Evolutionary conservation across 2,113 vertebrate species (phyloP).

Genomic region (Rhabdornis inornatus): DNA sequence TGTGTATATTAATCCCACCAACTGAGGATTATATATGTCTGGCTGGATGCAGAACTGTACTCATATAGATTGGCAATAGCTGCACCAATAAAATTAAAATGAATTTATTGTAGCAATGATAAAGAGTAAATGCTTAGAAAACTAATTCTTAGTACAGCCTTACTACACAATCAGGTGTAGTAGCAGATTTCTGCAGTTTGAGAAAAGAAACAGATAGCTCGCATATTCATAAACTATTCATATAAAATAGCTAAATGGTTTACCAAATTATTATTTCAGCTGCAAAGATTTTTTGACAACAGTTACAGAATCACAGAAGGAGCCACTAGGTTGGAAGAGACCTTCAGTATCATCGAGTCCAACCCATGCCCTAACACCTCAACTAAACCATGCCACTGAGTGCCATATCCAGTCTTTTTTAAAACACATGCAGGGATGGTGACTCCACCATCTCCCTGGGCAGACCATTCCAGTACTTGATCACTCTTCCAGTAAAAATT

Average conservation of each 20-base stretch:
- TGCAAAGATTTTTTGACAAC: not conserved
- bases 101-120: not conserved
- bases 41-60: not conserved
- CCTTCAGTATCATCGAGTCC: accelerated
- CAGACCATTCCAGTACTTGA: not conserved
- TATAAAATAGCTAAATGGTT: not conserved
- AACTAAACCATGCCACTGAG: not conserved
- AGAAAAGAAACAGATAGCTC: not conserved
- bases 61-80: not conserved
- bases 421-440: not conserved
- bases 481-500: not conserved
- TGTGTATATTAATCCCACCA: too few species aligned
- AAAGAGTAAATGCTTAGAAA: not conserved
- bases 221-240: not conserved
- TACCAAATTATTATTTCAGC: not conserved
- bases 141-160: not conserved
- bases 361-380: not conserved
- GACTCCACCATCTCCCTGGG: not conserved
- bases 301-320: not conserved
- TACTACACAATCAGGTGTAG: not conserved
- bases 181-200: not conserved
- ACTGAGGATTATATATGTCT: not conserved
- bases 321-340: not conserved
- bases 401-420: not conserved
- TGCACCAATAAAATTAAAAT: not conserved